Percentiles rank a stretch among this genome's conserved stretches.
phyloP scores from a whole-genome alignment of 2,888 invertebrate species.

The Empis livida region DNA sequence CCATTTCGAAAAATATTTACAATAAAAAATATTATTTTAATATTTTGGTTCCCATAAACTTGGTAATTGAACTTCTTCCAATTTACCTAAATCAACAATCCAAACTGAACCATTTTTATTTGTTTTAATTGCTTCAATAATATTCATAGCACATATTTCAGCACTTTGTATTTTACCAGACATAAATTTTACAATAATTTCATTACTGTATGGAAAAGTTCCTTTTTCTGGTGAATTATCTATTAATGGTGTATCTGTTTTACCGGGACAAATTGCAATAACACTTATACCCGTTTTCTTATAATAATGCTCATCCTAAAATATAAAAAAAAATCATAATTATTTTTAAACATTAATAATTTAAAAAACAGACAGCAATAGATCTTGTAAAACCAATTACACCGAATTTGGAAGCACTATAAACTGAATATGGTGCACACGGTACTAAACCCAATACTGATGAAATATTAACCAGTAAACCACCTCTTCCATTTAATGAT shows the following conservation, averaged over 20 bases:
- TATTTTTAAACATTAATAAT: slow-evolving; percentile 4
- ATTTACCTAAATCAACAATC: slow-evolving; percentile 25
- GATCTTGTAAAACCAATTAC: slow-evolving; percentile 22
- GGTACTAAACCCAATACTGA: slow-evolving; percentile 6
- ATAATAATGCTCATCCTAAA: too few relatives aligned
- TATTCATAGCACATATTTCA: slow-evolving; percentile 22
- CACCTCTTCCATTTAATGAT: slow-evolving; percentile 25
- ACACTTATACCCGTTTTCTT: too few relatives aligned
- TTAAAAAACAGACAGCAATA: slow-evolving; percentile 14
- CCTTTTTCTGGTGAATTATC: too few relatives aligned
- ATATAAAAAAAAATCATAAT: too few relatives aligned
- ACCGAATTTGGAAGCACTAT: slow-evolving; percentile 25
- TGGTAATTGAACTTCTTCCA: too few relatives aligned
- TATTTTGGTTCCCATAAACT: too few relatives aligned
- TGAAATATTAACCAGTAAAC: slow-evolving; percentile 26
- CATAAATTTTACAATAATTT: slow-evolving; percentile 1
- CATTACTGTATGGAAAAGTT: too few relatives aligned
- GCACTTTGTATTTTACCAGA: slow-evolving; percentile 19
- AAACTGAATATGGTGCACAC: slow-evolving; percentile 14
- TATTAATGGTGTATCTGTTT: too few relatives aligned
- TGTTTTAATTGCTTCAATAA: slow-evolving; percentile 24
- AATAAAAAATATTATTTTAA: too few relatives aligned
- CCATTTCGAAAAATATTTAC: too few relatives aligned
- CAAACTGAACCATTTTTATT: slow-evolving; percentile 26
- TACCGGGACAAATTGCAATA: too few relatives aligned